Evolutionary conservation across 2,888 invertebrate species (phyloP).

Genomic region (Monochamus alternatus): DNA sequence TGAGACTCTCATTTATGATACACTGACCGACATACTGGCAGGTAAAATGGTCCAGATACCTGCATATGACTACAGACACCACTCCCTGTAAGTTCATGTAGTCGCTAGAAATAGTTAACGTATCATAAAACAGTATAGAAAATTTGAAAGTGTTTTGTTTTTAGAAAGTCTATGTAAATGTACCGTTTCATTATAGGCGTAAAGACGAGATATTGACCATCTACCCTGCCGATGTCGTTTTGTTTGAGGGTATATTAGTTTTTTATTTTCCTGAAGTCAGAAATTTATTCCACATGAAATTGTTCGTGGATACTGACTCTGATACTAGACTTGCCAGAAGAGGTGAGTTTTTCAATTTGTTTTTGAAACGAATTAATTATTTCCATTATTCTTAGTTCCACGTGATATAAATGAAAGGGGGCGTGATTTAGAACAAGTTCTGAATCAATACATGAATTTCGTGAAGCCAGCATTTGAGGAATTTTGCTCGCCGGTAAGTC

Average conservation of each 20-base stretch:
- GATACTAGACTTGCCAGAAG: constrained; percentile 96
- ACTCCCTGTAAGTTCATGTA: constrained; percentile 81
- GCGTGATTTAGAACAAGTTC: constrained; percentile 92
- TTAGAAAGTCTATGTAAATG: background rate
- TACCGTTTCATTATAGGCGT: constrained; percentile 68
- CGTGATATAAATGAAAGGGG: constrained; percentile 97
- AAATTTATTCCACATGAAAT: constrained; percentile 97
- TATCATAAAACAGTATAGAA: constrained; percentile 3
- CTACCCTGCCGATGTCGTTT: constrained; percentile 96
- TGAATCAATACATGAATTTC: constrained; percentile 97
- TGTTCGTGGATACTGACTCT: constrained; percentile 99
- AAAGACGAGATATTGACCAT: constrained; percentile 83
- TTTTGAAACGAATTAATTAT: constrained; percentile 6
- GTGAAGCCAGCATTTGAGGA: constrained; percentile 99
- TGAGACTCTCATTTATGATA: constrained; percentile 86
- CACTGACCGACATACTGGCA: constrained; percentile 86
- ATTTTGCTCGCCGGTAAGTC: constrained; percentile 94
- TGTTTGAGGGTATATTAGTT: constrained; percentile 98
- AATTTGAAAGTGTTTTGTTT: background rate
- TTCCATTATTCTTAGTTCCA: constrained; percentile 79
- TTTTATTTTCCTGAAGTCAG: constrained; percentile 97
- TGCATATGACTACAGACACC: constrained; percentile 93
- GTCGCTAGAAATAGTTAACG: background rate
- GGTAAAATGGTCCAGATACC: constrained; percentile 93
- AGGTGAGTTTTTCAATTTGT: constrained; percentile 75